Conservation (phyloP, 2,113 vertebrate genomes). For the Ceyx cyanopectus region DNA sequence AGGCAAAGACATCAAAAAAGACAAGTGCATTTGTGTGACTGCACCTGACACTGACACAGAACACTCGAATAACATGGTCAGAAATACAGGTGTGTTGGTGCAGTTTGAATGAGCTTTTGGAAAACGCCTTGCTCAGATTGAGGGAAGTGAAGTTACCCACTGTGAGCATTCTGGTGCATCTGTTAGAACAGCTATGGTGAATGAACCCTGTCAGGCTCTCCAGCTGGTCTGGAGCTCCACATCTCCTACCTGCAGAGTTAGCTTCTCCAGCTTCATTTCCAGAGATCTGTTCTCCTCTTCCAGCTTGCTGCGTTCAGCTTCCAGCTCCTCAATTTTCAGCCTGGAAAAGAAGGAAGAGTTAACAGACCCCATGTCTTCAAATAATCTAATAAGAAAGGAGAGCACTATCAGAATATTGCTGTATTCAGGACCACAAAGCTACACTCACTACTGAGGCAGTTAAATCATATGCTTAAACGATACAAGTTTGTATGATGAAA, state of each 20-base stretch:
- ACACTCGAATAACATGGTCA: fast-evolving
- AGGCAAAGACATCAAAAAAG: neutral
- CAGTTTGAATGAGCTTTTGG: neutral
- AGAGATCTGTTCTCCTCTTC: constrained; percentile 87
- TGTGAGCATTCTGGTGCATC: neutral
- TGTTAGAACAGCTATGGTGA: fast-evolving
- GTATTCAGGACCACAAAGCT: neutral
- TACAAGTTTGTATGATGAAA: neutral
- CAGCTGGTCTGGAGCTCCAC: neutral
- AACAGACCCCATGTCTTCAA: neutral
- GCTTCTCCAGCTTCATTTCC: constrained; percentile 88
- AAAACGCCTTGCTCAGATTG: neutral
- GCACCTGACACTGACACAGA: neutral
- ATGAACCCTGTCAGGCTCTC: fast-evolving
- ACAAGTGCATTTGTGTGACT: neutral
- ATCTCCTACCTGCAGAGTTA: constrained; percentile 85
- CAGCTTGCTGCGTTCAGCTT: constrained; percentile 84
- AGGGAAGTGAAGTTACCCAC: fast-evolving
- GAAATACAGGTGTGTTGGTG: neutral
- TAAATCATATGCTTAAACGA: neutral
- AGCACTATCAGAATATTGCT: neutral
- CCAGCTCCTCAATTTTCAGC: constrained; percentile 93
- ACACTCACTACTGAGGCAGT: neutral
- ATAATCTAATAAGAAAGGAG: neutral
- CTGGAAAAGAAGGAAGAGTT: constrained; percentile 65